Conservation (phyloP, 2,113 vertebrate genomes). For the Cardinalis cardinalis region DNA sequence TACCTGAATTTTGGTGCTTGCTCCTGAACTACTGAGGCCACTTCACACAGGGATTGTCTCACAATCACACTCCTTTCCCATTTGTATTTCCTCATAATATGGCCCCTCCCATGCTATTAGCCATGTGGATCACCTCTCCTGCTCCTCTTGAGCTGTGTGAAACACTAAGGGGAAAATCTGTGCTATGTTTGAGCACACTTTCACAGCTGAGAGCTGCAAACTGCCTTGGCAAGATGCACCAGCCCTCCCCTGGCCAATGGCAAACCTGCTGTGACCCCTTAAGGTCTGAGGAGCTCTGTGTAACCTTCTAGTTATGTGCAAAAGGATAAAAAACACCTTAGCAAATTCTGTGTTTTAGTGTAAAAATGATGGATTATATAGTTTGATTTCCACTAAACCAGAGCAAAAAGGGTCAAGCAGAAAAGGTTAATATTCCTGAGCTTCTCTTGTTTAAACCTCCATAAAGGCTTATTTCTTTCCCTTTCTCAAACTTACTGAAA, state of each 20-base stretch:
- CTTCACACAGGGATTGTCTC: background rate
- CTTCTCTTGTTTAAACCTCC: conserved; percentile 35
- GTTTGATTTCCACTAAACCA: background rate
- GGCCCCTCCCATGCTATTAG: background rate
- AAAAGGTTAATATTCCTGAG: conserved; percentile 26
- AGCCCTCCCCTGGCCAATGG: background rate
- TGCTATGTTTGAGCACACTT: background rate
- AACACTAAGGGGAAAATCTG: background rate
- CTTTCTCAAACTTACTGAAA: conserved; percentile 40
- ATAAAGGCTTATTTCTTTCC: conserved; percentile 36
- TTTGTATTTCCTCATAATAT: background rate
- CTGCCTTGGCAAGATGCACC: background rate
- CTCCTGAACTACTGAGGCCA: background rate
- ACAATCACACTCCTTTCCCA: background rate
- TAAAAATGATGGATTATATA: background rate
- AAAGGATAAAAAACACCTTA: background rate
- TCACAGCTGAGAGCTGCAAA: background rate
- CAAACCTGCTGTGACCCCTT: background rate
- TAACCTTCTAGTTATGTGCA: background rate
- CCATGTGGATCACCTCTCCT: background rate
- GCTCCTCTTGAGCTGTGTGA: background rate
- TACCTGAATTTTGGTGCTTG: background rate
- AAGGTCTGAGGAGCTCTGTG: background rate
- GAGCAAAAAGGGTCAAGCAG: background rate
- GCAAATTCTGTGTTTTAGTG: background rate